A percentile compares a stretch with the other conserved stretches of the same genome.
These are phyloP conservation scores for Sebastes trivittatus DNA, from an alignment of 2,797 vertebrate genomes.

Conservation along the genomic window DNA sequence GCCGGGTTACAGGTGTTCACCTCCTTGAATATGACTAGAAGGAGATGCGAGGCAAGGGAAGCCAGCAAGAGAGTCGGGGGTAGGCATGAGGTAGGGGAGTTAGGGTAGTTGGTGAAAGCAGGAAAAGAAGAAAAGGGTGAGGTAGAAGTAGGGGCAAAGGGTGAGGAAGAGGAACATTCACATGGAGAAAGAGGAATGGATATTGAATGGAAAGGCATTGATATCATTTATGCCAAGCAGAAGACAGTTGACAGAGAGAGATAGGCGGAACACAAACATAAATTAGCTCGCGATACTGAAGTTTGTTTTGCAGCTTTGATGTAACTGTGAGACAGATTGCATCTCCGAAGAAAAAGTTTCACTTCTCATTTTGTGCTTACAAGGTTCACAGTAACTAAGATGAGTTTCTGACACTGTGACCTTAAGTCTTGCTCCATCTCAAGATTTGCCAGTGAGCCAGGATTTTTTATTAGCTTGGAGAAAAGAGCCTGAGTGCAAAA, in stretches of 20 bases:
- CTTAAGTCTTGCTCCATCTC: conserved; percentile 33
- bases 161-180: not conserved
- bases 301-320: conserved; percentile 16
- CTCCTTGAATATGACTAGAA: conserved; percentile 96
- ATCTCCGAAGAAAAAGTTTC: conserved; percentile 31
- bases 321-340: conserved; percentile 10
- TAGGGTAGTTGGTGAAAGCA: not conserved
- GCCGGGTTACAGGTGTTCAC: conserved; percentile 97
- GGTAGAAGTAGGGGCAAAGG: not conserved
- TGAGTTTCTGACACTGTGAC: conserved; percentile 57
- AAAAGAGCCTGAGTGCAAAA: conserved; percentile 35
- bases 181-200: conserved; percentile 14
- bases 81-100: not conserved
- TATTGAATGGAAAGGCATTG: conserved; percentile 22
- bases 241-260: conserved; percentile 3
- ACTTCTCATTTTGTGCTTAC: conserved; percentile 19
- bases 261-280: conserved; percentile 6
- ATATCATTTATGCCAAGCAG: conserved; percentile 14
- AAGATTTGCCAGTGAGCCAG: conserved; percentile 33
- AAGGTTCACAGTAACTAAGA: conserved; percentile 24
- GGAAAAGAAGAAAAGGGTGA: not conserved
- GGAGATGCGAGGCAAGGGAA: not conserved
- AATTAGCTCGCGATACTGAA: not conserved
- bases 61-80: not conserved
- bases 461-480: conserved; percentile 58